Conservation (phyloP, 2,888 invertebrate species). For the Drosophila prostipennis region DNA sequence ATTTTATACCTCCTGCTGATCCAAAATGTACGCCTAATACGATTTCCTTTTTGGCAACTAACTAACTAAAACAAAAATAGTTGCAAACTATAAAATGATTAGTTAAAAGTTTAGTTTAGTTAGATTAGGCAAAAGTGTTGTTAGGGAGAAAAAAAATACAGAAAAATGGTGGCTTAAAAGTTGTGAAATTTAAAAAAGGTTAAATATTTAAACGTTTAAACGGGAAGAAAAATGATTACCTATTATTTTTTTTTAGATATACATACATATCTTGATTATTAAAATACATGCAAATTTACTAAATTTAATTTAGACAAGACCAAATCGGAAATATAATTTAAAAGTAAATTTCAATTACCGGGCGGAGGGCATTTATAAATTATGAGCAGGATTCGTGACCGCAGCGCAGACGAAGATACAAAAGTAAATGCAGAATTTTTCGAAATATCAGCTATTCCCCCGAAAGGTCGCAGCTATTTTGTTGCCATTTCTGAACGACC, state of each 20-base stretch:
- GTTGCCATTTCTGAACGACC: conserved; percentile 22
- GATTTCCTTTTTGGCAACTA: conserved; percentile 48
- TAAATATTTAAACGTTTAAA: neutral
- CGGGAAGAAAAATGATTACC: neutral
- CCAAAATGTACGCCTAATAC: conserved; percentile 62
- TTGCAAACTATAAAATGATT: conserved; percentile 60
- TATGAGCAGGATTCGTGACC: conserved; percentile 14
- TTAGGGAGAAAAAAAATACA: conserved; percentile 5
- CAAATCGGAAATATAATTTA: conserved; percentile 16
- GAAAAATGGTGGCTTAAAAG: neutral
- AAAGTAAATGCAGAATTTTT: conserved; percentile 54
- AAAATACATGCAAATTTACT: neutral
- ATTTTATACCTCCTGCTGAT: conserved; percentile 1
- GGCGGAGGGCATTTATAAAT: conserved; percentile 23
- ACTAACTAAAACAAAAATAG: conserved; percentile 11
- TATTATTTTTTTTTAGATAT: no score
- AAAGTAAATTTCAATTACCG: conserved; percentile 38
- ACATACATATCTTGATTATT: no score
- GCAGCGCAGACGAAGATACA: conserved; percentile 36
- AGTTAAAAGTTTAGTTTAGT: conserved; percentile 52
- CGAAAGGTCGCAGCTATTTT: conserved; percentile 21
- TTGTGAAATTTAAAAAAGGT: neutral
- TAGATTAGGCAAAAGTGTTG: conserved; percentile 18
- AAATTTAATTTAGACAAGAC: neutral
- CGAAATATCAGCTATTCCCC: conserved; percentile 23